These are phyloP conservation scores for Patiria miniata DNA, from an alignment of 35 echinoderm and acorn worm genomes.

Conservation along the genomic window DNA sequence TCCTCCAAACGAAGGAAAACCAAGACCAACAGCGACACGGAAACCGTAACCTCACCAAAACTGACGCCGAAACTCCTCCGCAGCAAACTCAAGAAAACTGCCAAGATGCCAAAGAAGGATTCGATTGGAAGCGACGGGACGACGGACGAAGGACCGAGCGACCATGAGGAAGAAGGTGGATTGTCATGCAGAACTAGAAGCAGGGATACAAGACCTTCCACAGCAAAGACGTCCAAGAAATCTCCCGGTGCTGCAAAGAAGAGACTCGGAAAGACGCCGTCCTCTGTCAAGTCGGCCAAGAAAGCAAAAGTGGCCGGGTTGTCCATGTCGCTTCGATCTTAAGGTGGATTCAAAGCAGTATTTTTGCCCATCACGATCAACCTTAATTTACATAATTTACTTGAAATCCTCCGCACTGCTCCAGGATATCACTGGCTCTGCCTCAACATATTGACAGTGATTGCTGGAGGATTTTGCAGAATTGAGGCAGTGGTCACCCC, in stretches of 20 bases:
- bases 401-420: too few relatives aligned
- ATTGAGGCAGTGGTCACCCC: too few relatives aligned
- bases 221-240: neutral
- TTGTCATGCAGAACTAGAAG: neutral
- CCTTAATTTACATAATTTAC: too few relatives aligned
- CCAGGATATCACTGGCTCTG: too few relatives aligned
- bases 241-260: neutral
- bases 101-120: neutral
- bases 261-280: neutral
- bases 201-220: neutral
- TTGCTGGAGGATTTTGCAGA: too few relatives aligned
- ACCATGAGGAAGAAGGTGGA: constrained; percentile 16
- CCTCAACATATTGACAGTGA: too few relatives aligned
- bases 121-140: neutral
- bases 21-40: neutral
- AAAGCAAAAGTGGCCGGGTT: neutral
- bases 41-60: neutral
- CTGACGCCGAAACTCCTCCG: neutral
- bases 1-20: neutral
- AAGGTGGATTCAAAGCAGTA: neutral
- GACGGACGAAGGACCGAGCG: neutral
- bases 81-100: constrained; percentile 7
- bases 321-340: neutral
- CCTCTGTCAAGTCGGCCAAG: neutral
- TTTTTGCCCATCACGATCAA: too few relatives aligned